A percentile compares a stretch with the other conserved stretches of the same genome.
These are phyloP conservation scores for Eclectus roratus DNA, from an alignment of 2,113 vertebrate species.

Conservation along the genomic window DNA sequence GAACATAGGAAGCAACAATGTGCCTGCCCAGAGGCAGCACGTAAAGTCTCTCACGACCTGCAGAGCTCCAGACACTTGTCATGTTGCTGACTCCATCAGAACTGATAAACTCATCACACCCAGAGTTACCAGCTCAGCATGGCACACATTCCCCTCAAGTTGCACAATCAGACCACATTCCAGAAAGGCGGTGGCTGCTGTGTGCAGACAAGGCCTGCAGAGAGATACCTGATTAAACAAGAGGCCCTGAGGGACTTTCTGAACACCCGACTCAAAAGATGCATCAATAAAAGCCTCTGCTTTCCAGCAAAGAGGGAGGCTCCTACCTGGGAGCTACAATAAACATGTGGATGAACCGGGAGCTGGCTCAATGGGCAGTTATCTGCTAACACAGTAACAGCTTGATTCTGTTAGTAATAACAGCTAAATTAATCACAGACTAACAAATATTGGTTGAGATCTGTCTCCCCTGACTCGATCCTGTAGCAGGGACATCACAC, in stretches of 20 bases:
- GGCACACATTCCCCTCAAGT: fast-evolving
- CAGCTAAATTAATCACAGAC: background rate
- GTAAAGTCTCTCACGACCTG: background rate
- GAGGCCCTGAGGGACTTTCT: background rate
- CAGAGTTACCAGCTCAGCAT: background rate
- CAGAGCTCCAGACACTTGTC: background rate
- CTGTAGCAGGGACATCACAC: background rate
- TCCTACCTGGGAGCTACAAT: background rate
- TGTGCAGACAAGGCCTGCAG: background rate
- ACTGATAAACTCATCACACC: background rate
- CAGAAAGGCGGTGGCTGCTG: background rate
- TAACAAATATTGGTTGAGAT: background rate
- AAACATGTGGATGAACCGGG: fast-evolving
- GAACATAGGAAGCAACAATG: background rate
- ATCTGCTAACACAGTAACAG: background rate
- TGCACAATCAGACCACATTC: background rate
- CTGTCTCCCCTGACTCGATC: background rate
- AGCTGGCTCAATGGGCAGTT: background rate
- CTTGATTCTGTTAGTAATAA: background rate
- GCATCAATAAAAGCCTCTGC: background rate
- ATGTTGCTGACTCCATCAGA: background rate
- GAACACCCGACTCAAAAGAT: background rate
- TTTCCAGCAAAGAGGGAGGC: background rate
- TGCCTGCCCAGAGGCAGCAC: fast-evolving
- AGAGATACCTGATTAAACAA: background rate